Percentiles rank a stretch among this genome's conserved stretches.
These are phyloP conservation scores for Cyaniris semiargus DNA, from an alignment of 2,888 invertebrate genomes.

Conservation along the genomic window DNA sequence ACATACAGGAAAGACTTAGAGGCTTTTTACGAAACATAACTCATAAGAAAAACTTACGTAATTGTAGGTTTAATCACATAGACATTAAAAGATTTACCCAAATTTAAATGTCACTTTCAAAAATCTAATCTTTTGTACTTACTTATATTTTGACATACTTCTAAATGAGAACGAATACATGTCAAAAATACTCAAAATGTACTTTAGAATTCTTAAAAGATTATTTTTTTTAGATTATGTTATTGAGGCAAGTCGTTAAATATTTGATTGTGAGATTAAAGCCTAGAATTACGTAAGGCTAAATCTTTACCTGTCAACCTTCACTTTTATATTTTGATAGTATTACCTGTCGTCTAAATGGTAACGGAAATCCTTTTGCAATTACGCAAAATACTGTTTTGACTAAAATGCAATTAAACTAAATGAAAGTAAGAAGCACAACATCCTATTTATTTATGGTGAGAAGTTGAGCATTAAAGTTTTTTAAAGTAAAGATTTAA, in stretches of 20 bases:
- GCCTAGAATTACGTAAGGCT: not conserved
- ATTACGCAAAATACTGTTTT: constrained; percentile 7
- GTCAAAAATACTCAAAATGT: not conserved
- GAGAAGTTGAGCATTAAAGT: not conserved
- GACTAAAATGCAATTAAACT: not conserved
- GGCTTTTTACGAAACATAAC: not conserved
- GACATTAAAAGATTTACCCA: too few relatives aligned
- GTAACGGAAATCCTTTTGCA: constrained; percentile 25
- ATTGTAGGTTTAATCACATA: not conserved
- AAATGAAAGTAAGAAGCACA: constrained; percentile 7
- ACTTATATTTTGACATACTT: not conserved
- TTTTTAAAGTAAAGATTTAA: not conserved
- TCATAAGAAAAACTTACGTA: not conserved
- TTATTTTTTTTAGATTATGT: not conserved
- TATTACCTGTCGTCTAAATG: constrained; percentile 11
- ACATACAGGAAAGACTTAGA: not conserved
- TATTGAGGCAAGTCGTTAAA: not conserved
- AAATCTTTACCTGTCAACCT: constrained; percentile 20
- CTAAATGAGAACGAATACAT: not conserved
- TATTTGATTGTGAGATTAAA: not conserved
- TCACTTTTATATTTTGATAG: constrained; percentile 17
- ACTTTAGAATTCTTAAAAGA: not conserved
- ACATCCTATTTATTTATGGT: not conserved
- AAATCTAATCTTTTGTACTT: not conserved
- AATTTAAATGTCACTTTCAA: not conserved